A percentile compares a stretch with the other conserved stretches of the same genome.
Conservation (phyloP, 2,888 invertebrate species). For the Cephus pygmeus region DNA sequence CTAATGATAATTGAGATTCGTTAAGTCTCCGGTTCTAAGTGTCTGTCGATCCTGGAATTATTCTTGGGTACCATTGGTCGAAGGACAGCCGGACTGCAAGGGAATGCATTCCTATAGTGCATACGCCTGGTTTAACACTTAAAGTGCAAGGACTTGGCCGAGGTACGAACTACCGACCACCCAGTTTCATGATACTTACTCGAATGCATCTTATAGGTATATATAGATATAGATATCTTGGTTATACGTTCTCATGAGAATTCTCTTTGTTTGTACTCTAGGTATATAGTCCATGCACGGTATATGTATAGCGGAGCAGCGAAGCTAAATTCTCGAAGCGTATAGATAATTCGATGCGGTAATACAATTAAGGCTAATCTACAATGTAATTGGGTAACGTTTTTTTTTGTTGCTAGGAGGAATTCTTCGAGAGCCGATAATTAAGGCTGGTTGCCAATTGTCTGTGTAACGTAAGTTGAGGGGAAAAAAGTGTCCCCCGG, state of each 20-base stretch:
- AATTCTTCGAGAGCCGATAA: not conserved
- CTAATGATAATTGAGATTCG: not conserved
- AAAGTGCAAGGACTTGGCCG: slow-evolving; percentile 6
- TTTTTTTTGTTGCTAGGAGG: not conserved
- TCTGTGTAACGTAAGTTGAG: not conserved
- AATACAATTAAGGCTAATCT: not conserved
- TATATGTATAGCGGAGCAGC: not conserved
- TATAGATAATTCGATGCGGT: not conserved
- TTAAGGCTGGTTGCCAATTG: not conserved
- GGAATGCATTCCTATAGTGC: slow-evolving; percentile 43
- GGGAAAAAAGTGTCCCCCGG: not conserved
- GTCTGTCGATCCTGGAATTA: not conserved
- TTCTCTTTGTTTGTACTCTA: not conserved
- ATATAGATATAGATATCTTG: not conserved
- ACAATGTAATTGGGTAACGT: not conserved
- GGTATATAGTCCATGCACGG: not conserved
- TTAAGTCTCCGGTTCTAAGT: not conserved
- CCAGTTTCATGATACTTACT: not conserved
- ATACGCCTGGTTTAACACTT: slow-evolving; percentile 15
- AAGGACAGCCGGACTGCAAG: slow-evolving; percentile 40
- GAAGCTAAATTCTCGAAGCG: not conserved
- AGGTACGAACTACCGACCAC: slow-evolving; percentile 1
- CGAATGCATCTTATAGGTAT: not conserved
- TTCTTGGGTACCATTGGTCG: slow-evolving; percentile 23
- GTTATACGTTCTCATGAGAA: not conserved